These are phyloP conservation scores for Tetragonula carbonaria DNA, from an alignment of 2,888 invertebrate species.

Conservation along the genomic window DNA sequence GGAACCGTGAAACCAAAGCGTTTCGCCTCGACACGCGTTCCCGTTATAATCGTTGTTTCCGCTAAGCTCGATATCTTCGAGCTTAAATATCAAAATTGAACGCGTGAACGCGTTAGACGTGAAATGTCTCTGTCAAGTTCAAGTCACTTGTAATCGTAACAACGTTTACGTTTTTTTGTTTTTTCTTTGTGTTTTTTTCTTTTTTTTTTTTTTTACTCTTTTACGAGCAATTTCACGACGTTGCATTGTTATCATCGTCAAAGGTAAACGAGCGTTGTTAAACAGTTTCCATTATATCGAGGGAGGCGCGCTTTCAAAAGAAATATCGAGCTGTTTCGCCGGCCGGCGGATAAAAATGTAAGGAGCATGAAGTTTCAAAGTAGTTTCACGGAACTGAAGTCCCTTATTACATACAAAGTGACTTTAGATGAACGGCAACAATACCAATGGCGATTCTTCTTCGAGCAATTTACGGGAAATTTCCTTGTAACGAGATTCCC, in stretches of 20 bases:
- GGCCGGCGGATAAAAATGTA: constrained; percentile 41
- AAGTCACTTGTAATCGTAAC: too few relatives aligned
- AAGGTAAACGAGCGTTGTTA: constrained; percentile 33
- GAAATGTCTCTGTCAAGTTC: too few relatives aligned
- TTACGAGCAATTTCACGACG: constrained; percentile 23
- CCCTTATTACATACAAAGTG: constrained; percentile 49
- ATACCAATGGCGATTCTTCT: constrained; percentile 45
- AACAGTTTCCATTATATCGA: constrained; percentile 30
- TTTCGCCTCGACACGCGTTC: neutral
- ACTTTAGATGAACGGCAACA: constrained; percentile 57
- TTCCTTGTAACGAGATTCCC: neutral
- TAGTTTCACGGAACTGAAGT: constrained; percentile 50
- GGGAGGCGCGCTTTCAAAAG: constrained; percentile 16
- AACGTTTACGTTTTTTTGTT: neutral
- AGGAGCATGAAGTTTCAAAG: constrained; percentile 48
- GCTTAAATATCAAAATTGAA: too few relatives aligned
- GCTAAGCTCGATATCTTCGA: neutral
- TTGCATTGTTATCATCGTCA: constrained; percentile 30
- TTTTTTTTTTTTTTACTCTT: neutral
- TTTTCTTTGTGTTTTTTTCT: too few relatives aligned
- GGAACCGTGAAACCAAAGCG: constrained; percentile 17
- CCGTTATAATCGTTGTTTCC: neutral
- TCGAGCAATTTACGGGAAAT: constrained; percentile 41
- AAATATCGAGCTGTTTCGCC: constrained; percentile 35
- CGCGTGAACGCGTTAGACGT: too few relatives aligned